phyloP scores from a whole-genome alignment of 2,113 vertebrate genomes.

The Cyanoderma ruficeps region DNA sequence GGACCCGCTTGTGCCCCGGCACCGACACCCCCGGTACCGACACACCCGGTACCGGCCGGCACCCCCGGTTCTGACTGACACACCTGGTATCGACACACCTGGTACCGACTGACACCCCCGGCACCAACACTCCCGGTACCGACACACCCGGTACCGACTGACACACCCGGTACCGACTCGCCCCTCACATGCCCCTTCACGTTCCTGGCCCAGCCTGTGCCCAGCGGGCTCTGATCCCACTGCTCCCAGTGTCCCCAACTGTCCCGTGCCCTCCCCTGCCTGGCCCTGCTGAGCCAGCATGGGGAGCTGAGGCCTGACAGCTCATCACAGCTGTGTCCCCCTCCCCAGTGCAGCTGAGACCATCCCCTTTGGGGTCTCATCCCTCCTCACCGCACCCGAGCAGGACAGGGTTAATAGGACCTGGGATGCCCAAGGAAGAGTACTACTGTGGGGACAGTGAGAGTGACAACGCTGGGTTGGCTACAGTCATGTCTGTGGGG shows the following conservation, averaged over 20 bases:
- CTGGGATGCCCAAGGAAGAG: background rate
- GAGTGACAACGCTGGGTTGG: background rate
- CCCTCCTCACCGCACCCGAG: background rate
- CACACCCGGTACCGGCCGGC: background rate
- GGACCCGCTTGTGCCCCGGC: background rate
- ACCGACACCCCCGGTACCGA: background rate
- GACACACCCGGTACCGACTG: background rate
- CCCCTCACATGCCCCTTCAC: background rate
- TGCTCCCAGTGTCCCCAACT: fast-evolving
- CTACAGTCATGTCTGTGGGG: background rate
- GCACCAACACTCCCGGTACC: background rate
- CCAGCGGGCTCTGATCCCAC: background rate
- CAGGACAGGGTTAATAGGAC: fast-evolving
- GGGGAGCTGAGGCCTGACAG: background rate
- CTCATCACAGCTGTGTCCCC: background rate
- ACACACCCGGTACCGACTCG: background rate
- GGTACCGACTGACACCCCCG: background rate
- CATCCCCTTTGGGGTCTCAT: background rate
- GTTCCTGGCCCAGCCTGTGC: fast-evolving
- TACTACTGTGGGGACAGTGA: background rate
- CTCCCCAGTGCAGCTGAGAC: background rate
- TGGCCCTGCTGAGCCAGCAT: fast-evolving
- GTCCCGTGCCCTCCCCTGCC: background rate
- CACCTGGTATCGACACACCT: too few species aligned
- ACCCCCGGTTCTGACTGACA: background rate